Evolutionary conservation across 2,888 invertebrate genomes (phyloP), one percentile per base, ranked within the genome.

Genomic region (Brenthis ino): DNA sequence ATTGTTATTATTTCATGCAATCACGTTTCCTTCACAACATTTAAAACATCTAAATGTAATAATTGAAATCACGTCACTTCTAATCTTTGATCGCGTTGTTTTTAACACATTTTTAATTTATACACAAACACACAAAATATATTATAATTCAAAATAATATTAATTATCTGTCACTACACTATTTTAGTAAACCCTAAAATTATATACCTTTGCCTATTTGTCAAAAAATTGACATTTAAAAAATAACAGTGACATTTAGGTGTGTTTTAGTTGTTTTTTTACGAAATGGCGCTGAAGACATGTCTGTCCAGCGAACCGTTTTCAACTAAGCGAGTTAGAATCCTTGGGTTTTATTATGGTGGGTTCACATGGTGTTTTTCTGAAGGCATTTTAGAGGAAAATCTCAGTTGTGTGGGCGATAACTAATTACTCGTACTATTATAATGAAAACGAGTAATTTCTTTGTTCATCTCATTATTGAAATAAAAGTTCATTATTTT

Each of bases 321-420:
- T 64, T 48, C 66, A 67, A 71, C 71, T 71, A 71, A 69, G 66
- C 51, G 57, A 53, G 65, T 63, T 68, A 70, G 71, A 71, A 76
- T 76, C 78, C 74, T 71, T 72, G 78, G 75, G 61, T 54, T 51
- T 43, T 37, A 51, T 74, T 61, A 69, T n/a, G 57, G 24, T 60
- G 0, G 72, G 82, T 66, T 81, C 75, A 84, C 80, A 85, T 83
- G 79, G 47, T 67, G 72, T 11, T 48, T 8, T 58, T 54, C 12
- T 11, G 16, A 50, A 33, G 28, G 11, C n/a, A 43, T 43, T 43
- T 11, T 43, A 8, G 11, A 43, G 11, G 11, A 8, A 11, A 43
- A 43, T 28, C 11, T 11, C 11, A 43, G 11, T 8, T 43, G 37
- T 43, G 37, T 43, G 8, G 37, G 37, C 11, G 37, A 1, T 43